Conservation (phyloP, 2,113 vertebrate species). For the Embiotoca jacksoni region DNA sequence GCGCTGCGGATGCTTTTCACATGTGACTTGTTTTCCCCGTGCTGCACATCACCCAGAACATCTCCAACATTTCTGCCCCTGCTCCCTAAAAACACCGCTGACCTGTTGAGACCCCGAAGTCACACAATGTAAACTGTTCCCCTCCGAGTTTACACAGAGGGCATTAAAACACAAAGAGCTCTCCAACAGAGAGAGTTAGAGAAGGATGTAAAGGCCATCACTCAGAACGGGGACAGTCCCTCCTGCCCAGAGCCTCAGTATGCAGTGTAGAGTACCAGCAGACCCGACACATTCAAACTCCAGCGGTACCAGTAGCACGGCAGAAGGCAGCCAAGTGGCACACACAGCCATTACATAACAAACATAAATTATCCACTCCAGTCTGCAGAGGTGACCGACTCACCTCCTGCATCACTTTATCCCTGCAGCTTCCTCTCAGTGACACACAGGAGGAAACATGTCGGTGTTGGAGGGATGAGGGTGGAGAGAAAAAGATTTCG, state of each 20-base stretch:
- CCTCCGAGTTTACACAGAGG: constrained; percentile 43
- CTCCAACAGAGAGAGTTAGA: constrained; percentile 47
- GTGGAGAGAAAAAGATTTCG: background rate
- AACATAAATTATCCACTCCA: constrained; percentile 65
- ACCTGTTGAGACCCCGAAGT: constrained; percentile 8
- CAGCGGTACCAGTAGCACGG: constrained; percentile 65
- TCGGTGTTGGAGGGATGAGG: background rate
- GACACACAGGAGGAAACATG: background rate
- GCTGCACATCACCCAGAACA: constrained; percentile 4
- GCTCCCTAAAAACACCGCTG: constrained; percentile 12
- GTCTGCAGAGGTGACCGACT: constrained; percentile 54
- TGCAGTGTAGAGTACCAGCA: constrained; percentile 61
- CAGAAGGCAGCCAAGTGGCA: constrained; percentile 79
- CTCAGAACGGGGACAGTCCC: constrained; percentile 57
- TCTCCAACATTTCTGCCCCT: background rate
- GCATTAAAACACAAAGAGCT: constrained; percentile 50
- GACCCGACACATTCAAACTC: constrained; percentile 65
- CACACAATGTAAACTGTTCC: constrained; percentile 16
- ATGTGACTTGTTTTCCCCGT: constrained; percentile 18
- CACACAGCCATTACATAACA: constrained; percentile 75
- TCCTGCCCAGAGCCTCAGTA: constrained; percentile 55
- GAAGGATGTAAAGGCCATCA: constrained; percentile 59
- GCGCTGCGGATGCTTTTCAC: constrained; percentile 5
- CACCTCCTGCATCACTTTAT: constrained; percentile 40
- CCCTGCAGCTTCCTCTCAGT: background rate